Conservation (phyloP, 2,888 invertebrate genomes). For the Asteroscopus sphinx region DNA sequence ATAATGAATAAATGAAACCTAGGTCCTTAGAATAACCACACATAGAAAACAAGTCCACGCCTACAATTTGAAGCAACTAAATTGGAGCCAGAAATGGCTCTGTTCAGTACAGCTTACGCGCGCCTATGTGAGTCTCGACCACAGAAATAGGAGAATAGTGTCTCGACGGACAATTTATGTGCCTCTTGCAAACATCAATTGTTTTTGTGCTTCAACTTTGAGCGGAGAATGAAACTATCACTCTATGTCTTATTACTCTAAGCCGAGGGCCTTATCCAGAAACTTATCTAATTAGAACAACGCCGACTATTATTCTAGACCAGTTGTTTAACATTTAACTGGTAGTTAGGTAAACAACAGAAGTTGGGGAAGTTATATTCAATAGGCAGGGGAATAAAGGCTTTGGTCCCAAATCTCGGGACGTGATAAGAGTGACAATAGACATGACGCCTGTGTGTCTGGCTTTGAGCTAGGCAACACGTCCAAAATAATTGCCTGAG, state of each 20-base stretch:
- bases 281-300: slow-evolving; percentile 65
- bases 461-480: slow-evolving; percentile 52
- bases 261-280: slow-evolving; percentile 30
- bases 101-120: too few relatives aligned
- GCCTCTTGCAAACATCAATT: too few relatives aligned
- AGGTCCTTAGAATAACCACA: too few relatives aligned
- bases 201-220: too few relatives aligned
- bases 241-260: too few relatives aligned
- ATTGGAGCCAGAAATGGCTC: too few relatives aligned
- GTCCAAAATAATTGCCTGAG: slow-evolving; percentile 43
- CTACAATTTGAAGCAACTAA: too few relatives aligned
- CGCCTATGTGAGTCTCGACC: too few relatives aligned
- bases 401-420: slow-evolving; percentile 64
- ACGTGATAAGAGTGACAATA: slow-evolving; percentile 75
- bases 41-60: too few relatives aligned
- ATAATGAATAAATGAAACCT: slow-evolving; percentile 42
- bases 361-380: slow-evolving; percentile 64
- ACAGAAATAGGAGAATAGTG: too few relatives aligned
- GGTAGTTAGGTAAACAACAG: slow-evolving; percentile 59
- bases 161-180: too few relatives aligned
- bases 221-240: too few relatives aligned
- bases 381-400: slow-evolving; percentile 68
- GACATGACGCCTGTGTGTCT: slow-evolving; percentile 68
- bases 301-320: slow-evolving; percentile 45
- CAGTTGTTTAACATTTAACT: slow-evolving; percentile 50